These are phyloP conservation scores for Murina feae DNA, from an alignment of 2,113 vertebrate species.

Conservation along the genomic window DNA sequence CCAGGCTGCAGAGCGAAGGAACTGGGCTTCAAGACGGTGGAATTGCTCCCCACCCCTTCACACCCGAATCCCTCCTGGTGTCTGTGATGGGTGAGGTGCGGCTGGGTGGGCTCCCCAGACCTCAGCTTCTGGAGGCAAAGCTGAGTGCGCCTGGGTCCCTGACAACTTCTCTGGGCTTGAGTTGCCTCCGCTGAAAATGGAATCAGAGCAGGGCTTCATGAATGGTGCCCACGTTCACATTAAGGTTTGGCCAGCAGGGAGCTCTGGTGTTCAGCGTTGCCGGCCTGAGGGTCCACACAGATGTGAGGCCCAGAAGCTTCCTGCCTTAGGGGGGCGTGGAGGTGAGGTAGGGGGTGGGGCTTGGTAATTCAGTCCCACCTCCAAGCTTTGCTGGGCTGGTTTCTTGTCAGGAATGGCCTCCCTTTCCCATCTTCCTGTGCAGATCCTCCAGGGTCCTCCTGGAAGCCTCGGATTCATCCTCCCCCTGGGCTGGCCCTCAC, in stretches of 20 bases:
- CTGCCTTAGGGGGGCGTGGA: background rate
- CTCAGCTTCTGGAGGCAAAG: background rate
- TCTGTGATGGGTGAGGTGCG: background rate
- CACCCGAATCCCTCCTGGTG: background rate
- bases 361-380: background rate
- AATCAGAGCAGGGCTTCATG: background rate
- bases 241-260: background rate
- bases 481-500: background rate
- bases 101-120: background rate
- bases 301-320: background rate
- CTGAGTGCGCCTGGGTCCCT: background rate
- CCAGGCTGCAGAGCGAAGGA: background rate
- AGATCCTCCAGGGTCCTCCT: background rate
- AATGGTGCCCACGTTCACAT: background rate
- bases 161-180: background rate
- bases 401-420: background rate
- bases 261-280: background rate
- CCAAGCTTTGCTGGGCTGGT: background rate
- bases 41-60: background rate
- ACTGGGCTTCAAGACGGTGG: too few species aligned
- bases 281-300: too few species aligned
- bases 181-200: background rate
- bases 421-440: background rate
- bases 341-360: too few species aligned
- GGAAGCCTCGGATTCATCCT: background rate